Base-by-base conservation (phyloP, 2,113 vertebrate species). In the Tachuris rubrigastra region DNA sequence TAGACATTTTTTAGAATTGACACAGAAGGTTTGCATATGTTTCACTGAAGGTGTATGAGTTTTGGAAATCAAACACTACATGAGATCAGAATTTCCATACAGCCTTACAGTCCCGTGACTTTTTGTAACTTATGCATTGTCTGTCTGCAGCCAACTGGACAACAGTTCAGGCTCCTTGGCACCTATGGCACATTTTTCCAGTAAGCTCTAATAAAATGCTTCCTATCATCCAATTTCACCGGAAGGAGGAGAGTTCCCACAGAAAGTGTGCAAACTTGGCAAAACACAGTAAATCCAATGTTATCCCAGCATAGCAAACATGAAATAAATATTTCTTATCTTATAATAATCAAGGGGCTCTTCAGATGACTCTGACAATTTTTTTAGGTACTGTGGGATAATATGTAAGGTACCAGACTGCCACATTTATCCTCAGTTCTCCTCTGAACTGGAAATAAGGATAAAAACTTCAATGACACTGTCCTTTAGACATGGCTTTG, bases 181-280 rank as follows among this genome's bases (percentile, higher is more conserved):
- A 95, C 95, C 96, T 91, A 91, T 77, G 97, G 95, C 89, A 96
- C 85, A 92, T 97, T 97, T 96, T 95, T 95, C 94, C 97, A 97
- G 96, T 96, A 97, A 98, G 69, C 72, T 79, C 94, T 98, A 98
- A 97, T 98, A 98, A 98, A 98, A 98, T 72, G 49, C 89, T 98
- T 98, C 98, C 97, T 97, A 90, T 94, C 94, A 94, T 97, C 81
- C 80, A 79, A 68, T 62, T 97, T 95, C 91, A 96, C 96, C 93
- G 91, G 93, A 97, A 97, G 96, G 91, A 97, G 62, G 39, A 97
- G 72, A 71, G 80, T 97, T 97, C 96, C 91, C 95, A 95, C 91
- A 98, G 97, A 98, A 98, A 98, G 93, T 93, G 93, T 93, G 65
- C 94, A 97, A 96, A 92, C 96, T 97, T 97, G 93, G 72, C 90